A percentile compares a stretch with the other conserved stretches of the same genome.
Conservation (phyloP, 1,140 invertebrate species). For the Neodiprion fabricii region DNA sequence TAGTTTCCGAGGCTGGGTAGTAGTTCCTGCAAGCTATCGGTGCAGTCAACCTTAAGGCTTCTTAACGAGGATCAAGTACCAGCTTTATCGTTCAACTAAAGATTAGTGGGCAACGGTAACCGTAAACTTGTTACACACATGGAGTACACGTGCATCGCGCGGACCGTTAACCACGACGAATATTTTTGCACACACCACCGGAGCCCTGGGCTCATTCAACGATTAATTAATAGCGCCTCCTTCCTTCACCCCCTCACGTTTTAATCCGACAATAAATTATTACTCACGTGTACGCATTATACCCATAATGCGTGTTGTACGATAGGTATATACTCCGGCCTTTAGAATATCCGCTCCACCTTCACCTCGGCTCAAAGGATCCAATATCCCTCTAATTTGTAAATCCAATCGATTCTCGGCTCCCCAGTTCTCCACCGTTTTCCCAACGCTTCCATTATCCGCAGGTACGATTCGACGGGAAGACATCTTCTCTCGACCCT, state of each 20-base stretch:
- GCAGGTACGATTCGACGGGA: background rate
- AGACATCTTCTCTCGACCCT: background rate
- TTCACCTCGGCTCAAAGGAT: background rate
- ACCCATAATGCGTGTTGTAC: background rate
- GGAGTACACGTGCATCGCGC: background rate
- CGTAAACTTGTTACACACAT: background rate
- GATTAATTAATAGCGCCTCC: background rate
- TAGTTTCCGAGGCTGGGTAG: background rate
- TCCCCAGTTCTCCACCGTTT: background rate
- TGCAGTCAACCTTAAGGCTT: background rate
- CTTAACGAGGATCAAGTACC: background rate
- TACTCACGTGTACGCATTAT: background rate
- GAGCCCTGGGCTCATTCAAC: too few relatives aligned
- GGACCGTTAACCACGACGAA: background rate
- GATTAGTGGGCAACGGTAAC: background rate
- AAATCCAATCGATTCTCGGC: background rate
- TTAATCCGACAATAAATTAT: background rate
- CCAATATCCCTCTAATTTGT: conserved; percentile 1
- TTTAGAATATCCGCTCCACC: background rate
- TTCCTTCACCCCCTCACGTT: background rate
- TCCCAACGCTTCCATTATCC: background rate
- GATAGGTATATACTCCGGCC: background rate
- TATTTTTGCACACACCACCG: too few relatives aligned
- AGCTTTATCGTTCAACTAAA: background rate
- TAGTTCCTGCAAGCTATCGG: background rate